Evolutionary conservation across 2,797 vertebrate species (phyloP).

Genomic region (Columba guinea): DNA sequence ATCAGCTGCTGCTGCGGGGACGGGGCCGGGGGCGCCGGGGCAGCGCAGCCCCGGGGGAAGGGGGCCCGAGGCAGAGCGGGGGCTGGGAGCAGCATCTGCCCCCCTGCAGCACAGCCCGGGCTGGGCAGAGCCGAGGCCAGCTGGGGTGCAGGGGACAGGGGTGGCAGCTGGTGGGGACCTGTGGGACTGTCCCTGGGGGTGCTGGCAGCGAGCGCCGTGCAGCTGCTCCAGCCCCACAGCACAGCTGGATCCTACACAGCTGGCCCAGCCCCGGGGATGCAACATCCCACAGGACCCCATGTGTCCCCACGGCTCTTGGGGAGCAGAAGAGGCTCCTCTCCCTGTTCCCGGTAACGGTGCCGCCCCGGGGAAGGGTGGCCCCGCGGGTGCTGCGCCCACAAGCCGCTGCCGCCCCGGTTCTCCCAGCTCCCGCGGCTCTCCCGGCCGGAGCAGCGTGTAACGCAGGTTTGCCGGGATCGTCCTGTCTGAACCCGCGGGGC

Average conservation of each 20-base stretch:
- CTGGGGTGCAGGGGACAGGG: not conserved
- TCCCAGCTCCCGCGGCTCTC: not conserved
- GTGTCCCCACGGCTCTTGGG: not conserved
- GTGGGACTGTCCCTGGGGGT: not conserved
- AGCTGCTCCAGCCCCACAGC: not conserved
- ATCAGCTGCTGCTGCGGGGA: not conserved
- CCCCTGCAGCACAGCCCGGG: not conserved
- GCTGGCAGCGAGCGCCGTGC: not conserved
- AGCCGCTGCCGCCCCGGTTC: fast-evolving
- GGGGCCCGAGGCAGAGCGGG: not conserved
- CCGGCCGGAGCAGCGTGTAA: not conserved
- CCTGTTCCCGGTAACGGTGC: not conserved
- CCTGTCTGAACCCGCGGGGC: not conserved
- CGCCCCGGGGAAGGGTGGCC: not conserved
- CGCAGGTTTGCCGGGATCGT: not conserved
- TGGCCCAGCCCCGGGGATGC: not conserved
- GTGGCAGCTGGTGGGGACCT: not conserved
- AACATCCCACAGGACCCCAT: no score
- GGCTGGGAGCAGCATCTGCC: not conserved
- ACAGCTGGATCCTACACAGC: not conserved
- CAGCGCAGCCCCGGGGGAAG: not conserved
- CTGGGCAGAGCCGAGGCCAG: no score
- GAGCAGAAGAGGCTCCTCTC: not conserved
- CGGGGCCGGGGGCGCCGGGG: not conserved
- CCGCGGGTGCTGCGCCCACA: not conserved